Evolutionary conservation across 1,140 invertebrate species (phyloP), one percentile per base, ranked within the genome.

Genomic region (Tachypleus tridentatus): DNA sequence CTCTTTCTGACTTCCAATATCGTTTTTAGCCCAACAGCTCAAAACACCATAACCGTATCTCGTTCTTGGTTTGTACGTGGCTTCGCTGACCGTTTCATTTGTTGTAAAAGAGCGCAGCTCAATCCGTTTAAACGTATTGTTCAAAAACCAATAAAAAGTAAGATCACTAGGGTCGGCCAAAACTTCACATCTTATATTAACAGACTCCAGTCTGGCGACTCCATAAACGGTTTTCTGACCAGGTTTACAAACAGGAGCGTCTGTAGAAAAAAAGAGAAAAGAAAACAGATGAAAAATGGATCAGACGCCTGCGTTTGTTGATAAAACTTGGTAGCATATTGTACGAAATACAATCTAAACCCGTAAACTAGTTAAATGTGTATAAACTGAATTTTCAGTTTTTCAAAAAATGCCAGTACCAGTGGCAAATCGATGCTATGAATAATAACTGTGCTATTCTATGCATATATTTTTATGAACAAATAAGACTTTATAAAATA

Each of bases 41-140:
- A 93, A 79, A 10, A 88, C 91, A 51, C 91, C 91, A 74, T 93
- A 94, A 76, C 93, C 89, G 77, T 91, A 84, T 73, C 89, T 86
- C 47, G 82, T 87, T 47, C 88, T 82, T 3, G 91, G 91, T 6
- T 67, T 67, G 49, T 72, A 69, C 6, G 61, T 58, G 29, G 65
- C 67, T 5, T 64, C 61, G 58, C 62, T 69, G 10, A 53, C 49
- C 4, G 65, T 60, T 48, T 57, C 48, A 56, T 67, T 57, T 51
- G 48, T 62, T 2, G 52, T 56, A 5, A 53, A 53, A 48, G 66
- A 52, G 3, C 58, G 63, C 8, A 69, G 63, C n/a, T 68, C 67
- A 6, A 68, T 64, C 51, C 65, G 65, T 54, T 68, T 64, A 1
- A 68, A 89, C 3, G 90, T 91, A 75, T 91, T 93, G 78, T 93